phyloP scores from a whole-genome alignment of 2,888 invertebrate genomes.

The Augiades crinisus region DNA sequence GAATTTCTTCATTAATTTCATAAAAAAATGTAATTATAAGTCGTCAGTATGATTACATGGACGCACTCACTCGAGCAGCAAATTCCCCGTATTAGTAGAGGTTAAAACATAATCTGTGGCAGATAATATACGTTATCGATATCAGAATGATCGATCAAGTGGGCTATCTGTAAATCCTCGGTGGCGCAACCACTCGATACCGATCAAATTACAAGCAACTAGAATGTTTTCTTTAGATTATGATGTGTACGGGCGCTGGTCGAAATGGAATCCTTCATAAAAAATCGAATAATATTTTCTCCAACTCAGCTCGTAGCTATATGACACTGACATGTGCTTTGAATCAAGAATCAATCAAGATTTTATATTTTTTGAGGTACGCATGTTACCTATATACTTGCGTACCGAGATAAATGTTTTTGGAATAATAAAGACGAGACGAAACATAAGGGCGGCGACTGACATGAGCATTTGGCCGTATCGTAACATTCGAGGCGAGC shows the following conservation, averaged over 20 bases:
- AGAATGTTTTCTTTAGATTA: conserved; percentile 27
- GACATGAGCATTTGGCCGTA: no score
- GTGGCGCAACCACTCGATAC: conserved; percentile 27
- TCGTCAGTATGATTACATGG: not conserved
- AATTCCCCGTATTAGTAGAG: conserved; percentile 21
- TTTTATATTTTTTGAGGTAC: no score
- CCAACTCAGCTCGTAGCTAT: no score
- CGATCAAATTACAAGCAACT: conserved; percentile 33
- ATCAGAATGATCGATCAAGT: conserved; percentile 70
- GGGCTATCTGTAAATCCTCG: conserved; percentile 62
- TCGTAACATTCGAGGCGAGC: no score
- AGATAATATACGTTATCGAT: conserved; percentile 67
- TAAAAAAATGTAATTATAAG: not conserved
- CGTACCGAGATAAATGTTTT: no score
- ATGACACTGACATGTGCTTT: no score
- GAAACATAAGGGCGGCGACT: no score
- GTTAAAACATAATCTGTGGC: conserved; percentile 34
- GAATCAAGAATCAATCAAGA: no score
- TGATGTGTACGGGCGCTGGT: conserved; percentile 24
- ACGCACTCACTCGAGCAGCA: not conserved
- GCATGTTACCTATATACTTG: no score
- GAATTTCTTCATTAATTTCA: no score
- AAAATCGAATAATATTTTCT: no score
- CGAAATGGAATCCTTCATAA: not conserved
- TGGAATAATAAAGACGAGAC: no score